Percentiles rank a stretch among this genome's conserved stretches.
These are phyloP conservation scores for Chelon labrosus DNA, from an alignment of 2,797 vertebrate species.

Conservation along the genomic window DNA sequence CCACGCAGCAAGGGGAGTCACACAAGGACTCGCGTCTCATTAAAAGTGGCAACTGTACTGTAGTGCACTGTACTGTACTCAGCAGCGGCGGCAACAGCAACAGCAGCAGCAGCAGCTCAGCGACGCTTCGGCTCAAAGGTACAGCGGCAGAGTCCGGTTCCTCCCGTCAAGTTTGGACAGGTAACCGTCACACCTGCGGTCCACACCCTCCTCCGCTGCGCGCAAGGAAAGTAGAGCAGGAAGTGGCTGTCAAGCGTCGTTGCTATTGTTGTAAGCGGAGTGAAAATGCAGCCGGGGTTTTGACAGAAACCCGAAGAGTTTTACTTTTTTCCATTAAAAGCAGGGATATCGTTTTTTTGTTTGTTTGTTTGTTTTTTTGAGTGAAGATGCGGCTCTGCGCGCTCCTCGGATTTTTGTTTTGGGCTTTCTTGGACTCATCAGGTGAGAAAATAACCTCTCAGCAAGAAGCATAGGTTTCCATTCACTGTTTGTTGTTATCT, in stretches of 20 bases:
- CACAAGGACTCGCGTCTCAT: slow-evolving; percentile 29
- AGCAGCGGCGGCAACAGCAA: too few relatives aligned
- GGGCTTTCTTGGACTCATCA: slow-evolving; percentile 56
- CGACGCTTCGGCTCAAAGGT: background rate
- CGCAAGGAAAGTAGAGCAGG: slow-evolving; percentile 70
- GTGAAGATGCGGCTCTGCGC: slow-evolving; percentile 58
- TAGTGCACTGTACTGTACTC: too few relatives aligned
- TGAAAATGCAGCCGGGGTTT: slow-evolving; percentile 40
- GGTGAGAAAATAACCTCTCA: slow-evolving; percentile 55
- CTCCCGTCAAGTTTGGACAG: slow-evolving; percentile 73
- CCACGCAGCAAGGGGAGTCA: slow-evolving; percentile 32
- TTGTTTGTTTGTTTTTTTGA: too few relatives aligned
- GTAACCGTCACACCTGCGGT: slow-evolving; percentile 46
- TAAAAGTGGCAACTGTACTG: background rate
- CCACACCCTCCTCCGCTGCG: slow-evolving; percentile 73
- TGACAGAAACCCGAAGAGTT: background rate
- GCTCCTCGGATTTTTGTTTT: slow-evolving; percentile 56
- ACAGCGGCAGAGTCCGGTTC: slow-evolving; percentile 10
- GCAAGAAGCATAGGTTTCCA: background rate
- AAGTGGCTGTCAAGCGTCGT: slow-evolving; percentile 71
- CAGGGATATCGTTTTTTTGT: too few relatives aligned
- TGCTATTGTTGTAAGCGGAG: slow-evolving; percentile 14
- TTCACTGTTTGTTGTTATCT: background rate
- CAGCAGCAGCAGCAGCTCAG: background rate
- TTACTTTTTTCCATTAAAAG: background rate